Evolutionary conservation across 2,888 invertebrate genomes (phyloP), one percentile per base, ranked within the genome.

Genomic region (Zaprionus bogoriensis): DNA sequence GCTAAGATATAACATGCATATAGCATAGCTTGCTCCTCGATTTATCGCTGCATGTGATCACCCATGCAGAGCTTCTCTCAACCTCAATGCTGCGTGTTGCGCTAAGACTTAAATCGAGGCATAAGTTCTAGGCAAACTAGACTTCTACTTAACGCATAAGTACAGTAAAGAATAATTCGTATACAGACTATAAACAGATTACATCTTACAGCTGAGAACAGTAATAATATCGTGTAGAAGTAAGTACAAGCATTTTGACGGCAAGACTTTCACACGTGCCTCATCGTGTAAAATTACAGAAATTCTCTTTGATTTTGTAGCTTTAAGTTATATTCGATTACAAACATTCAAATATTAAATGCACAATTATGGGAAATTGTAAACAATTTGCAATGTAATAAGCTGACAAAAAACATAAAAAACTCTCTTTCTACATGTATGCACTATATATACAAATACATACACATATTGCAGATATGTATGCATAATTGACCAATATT

Each of bases 401-500:
- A 39, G 38, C 38, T 36, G 38, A 14, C 9, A n/a, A 20, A 17
- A 20, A n/a, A 41, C 20, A 22, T 41, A 28, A 59, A 45, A 53
- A 52, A 46, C 53, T 47, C 19, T 53, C 14, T 30, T 60, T 52
- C 46, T n/a, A 52, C 39, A 57, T 41, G 39, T 27, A 22, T 38
- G 20, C 48, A 53, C 23, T 53, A 41, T 54, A 66, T 42, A 57
- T 38, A 39, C 19, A 44, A 47, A 12, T 52, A 52, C 23, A 57
- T 36, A 45, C 45, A 23, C 42, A 41, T 20, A 41, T 22, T 25
- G 42, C 42, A 50, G 50, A 25, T 52, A 52, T 59, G 52, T 59
- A 62, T 62, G 64, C 60, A 60, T 79, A 76, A 86, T 83, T 83
- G 87, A 82, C 82, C 61, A 54, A 68, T 69, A 74, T 67, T 72